Evolutionary conservation across 2,888 invertebrate species (phyloP), one percentile per base, ranked within the genome.

Genomic region (Callimorpha dominula): DNA sequence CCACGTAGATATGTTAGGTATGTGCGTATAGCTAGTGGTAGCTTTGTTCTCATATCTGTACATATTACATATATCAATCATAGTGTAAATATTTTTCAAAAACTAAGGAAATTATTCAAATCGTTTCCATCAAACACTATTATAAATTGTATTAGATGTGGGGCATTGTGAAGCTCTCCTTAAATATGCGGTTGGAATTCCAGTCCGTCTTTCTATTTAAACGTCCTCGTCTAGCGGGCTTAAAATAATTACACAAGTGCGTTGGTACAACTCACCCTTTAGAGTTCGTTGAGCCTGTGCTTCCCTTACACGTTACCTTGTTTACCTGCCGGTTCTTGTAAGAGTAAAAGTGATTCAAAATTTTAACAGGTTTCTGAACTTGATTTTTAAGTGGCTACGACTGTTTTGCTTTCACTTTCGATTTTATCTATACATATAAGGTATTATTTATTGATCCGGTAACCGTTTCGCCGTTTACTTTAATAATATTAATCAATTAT

Each of bases 201-300:
- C 93, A 87, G 80, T 77, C 84, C 82, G 89, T 86, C 85, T 87
- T 87, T 89, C 88, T 93, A 92, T 93, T 92, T 91, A 89, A 90
- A 82, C 87, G 90, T 89, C 84, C 82, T 88, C 88, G 89, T 91
- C 91, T 91, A 92, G 90, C 87, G 87, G 83, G 91, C 94, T 94
- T 93, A 93, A 94, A 94, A 94, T 95, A 94, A 95, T 94, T 94
- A 94, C 91, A 93, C 93, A 94, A 95, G 95, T 95, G 94, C 88
- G 87, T 84, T 82, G 83, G 85, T 75, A 79, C 82, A 84, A 87
- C 84, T 89, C 87, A 89, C 90, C 90, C 90, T 88, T 85, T 82
- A 82, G 79, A 90, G 92, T 90, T 93, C 91, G 85, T 90, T 92
- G 90, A 86, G 83, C 89, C 76, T 80, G 75, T 77, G 70, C 72